A percentile compares a stretch with the other conserved stretches of the same genome.
Evolutionary conservation across 2,797 vertebrate species (phyloP).

Genomic region (Garrulus glandarius): DNA sequence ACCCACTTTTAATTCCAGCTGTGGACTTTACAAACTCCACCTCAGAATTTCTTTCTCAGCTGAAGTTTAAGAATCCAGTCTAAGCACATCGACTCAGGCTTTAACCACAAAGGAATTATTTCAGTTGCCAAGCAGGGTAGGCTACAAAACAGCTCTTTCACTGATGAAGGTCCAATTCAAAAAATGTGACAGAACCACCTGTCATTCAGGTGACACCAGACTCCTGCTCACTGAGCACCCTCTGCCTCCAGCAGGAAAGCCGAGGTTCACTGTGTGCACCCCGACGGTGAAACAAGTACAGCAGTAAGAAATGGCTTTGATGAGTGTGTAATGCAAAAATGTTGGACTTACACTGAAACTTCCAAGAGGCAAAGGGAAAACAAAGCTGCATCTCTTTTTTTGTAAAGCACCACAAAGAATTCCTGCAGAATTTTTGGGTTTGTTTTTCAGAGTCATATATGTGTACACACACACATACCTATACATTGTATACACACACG

Average conservation of each 20-base stretch:
- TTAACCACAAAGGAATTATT: not conserved
- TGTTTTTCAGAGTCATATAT: not conserved
- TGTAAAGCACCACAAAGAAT: not conserved
- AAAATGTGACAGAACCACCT: not conserved
- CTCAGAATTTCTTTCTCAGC: not conserved
- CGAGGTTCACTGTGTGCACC: not conserved
- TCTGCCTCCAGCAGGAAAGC: not conserved
- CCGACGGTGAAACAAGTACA: accelerated
- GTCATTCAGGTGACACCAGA: not conserved
- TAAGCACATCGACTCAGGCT: not conserved
- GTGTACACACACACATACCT: not conserved
- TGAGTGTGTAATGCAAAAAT: accelerated
- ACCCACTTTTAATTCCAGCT: not conserved
- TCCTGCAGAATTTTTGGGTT: not conserved
- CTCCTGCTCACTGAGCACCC: not conserved
- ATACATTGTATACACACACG: not conserved
- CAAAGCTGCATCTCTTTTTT: not conserved
- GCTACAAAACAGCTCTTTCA: not conserved
- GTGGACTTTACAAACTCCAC: not conserved
- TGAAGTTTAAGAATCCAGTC: not conserved
- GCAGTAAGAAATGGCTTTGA: not conserved
- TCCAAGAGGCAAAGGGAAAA: not conserved
- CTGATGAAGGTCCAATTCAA: not conserved
- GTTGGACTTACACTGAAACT: not conserved
- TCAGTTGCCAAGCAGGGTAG: not conserved